Evolutionary conservation across 2,888 invertebrate species (phyloP).

Genomic region (Drosophila helvetica): DNA sequence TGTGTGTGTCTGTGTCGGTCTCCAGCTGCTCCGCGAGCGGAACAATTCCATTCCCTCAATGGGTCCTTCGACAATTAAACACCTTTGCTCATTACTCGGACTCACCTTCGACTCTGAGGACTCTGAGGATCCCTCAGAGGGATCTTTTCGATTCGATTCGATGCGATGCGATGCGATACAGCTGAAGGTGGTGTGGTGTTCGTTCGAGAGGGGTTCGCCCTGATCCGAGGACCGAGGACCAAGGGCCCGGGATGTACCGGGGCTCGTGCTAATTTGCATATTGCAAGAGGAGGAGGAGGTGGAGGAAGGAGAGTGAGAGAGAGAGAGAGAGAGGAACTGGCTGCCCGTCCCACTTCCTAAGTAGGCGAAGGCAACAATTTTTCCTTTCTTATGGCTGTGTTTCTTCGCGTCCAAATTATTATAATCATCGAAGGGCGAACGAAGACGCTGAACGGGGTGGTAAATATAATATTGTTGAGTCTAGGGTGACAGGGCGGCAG

Average conservation of each 20-base stretch:
- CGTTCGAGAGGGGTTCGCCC: neutral
- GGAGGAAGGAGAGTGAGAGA: constrained; percentile 18
- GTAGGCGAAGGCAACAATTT: constrained; percentile 42
- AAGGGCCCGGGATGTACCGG: constrained; percentile 19
- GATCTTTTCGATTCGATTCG: constrained; percentile 13
- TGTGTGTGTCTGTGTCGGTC: no score
- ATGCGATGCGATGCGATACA: constrained; percentile 8
- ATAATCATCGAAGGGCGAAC: constrained; percentile 57
- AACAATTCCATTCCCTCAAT: constrained; percentile 3
- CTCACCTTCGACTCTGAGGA: constrained; percentile 7
- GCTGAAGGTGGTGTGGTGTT: constrained; percentile 2
- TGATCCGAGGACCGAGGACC: neutral
- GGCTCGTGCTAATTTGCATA: constrained; percentile 71
- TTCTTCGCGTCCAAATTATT: constrained; percentile 60
- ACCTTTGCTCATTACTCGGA: constrained; percentile 71
- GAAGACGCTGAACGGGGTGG: constrained; percentile 16
- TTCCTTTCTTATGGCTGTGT: constrained; percentile 27
- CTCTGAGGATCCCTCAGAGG: neutral
- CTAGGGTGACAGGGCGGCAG: constrained; percentile 32
- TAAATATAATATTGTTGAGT: constrained; percentile 2
- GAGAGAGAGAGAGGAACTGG: constrained; percentile 20
- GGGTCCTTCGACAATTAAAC: constrained; percentile 67
- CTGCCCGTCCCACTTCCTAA: constrained; percentile 38
- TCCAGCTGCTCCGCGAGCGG: constrained; percentile 3
- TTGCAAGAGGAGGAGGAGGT: constrained; percentile 47